Percentiles rank a stretch among this genome's conserved stretches.
phyloP scores from a whole-genome alignment of 1,140 invertebrate species.

The Dendrolimus punctatus region DNA sequence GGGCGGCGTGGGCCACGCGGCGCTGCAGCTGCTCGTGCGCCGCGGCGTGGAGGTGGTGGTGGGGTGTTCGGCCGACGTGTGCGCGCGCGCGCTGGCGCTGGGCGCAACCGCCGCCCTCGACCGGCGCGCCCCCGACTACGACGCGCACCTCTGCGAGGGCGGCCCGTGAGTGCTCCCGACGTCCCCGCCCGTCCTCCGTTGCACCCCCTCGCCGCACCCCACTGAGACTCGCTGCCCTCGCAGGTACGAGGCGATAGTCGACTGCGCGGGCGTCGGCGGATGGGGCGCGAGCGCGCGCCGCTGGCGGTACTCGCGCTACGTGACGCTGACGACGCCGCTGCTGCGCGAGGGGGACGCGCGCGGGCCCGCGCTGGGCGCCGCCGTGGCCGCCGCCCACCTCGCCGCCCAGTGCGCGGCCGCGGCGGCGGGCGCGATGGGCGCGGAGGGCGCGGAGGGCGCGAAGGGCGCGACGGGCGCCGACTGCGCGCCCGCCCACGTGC shows the following conservation, averaged over 20 bases:
- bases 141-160: constrained; percentile 73
- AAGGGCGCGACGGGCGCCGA: constrained; percentile 2
- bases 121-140: constrained; percentile 79
- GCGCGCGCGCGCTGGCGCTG: constrained; percentile 77
- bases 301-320: constrained; percentile 83
- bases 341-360: constrained; percentile 85
- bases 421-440: constrained; percentile 13
- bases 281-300: constrained; percentile 73
- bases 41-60: constrained; percentile 73
- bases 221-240: background rate
- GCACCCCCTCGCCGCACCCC: background rate
- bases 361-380: constrained; percentile 78
- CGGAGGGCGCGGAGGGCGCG: constrained; percentile 13
- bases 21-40: constrained; percentile 41
- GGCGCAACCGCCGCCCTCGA: constrained; percentile 86
- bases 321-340: constrained; percentile 88
- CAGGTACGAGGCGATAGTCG: constrained; percentile 89
- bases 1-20: constrained; percentile 88
- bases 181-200: background rate
- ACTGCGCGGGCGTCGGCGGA: constrained; percentile 84
- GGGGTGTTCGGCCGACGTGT: constrained; percentile 83
- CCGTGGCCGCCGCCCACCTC: constrained; percentile 72
- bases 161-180: constrained; percentile 74
- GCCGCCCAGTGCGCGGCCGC: background rate
- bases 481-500: constrained; percentile 20